Base-by-base conservation (phyloP, 2,113 vertebrate species). In the Cololabis saira region DNA sequence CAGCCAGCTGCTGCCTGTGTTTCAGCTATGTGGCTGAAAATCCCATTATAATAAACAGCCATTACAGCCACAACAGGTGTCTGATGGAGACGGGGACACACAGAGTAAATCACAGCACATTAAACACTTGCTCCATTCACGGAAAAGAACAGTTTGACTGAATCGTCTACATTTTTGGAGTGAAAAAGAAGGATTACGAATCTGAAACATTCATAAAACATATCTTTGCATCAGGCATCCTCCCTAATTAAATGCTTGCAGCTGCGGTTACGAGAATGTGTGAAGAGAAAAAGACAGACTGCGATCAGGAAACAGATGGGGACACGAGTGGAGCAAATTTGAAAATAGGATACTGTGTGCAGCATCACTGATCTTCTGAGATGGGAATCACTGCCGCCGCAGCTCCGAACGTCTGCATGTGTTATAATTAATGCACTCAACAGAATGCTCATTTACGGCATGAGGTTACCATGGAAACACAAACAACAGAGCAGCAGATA, bases 21-120 rank as follows among this genome's bases (percentile, higher is more conserved):
- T 73, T 71, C 73, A 54, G 47, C 58, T 60, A 48, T n/a, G 49
- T 44, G 57, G 40, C 57, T 21, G 60, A 69, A 61, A 63, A 67
- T 63, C 49, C 49, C 55, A 81, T 58, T 9, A 30, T 71, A 61
- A 75, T 61, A 56, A 72, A 75, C 61, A 67, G 55, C 55, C 65
- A n/a, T 76, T 71, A 61, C 18, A 81, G 63, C 52, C 55, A 61
- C 82, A 86, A 86, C 84, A 88, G 86, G 89, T 90, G 82, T 73
- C 37, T 64, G 71, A 45, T 59, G 72, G 53, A 62, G 66, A 74
- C 49, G 13, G 24, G 30, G 64, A 57, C 47, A 37, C 13, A 12
- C 69, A 58, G 19, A 65, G 49, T 52, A 57, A 80, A 50, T 80
- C 65, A 66, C 19, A 45, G 73, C 50, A 55, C 49, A 50, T 67